These are phyloP conservation scores for Norana najaformis DNA, from an alignment of 2,888 invertebrate species.

Conservation along the genomic window DNA sequence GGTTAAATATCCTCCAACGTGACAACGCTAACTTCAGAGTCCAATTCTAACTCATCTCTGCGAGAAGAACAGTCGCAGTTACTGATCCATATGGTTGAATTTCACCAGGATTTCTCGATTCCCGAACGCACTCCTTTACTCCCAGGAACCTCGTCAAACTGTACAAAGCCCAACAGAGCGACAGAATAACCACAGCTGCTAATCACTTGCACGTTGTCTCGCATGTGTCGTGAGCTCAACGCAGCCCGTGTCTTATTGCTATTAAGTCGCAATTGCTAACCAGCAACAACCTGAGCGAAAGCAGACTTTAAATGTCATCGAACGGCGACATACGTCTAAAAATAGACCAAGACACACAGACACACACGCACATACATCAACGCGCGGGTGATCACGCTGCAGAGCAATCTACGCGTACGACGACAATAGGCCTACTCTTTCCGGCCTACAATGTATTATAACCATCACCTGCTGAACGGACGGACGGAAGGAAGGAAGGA, in stretches of 20 bases:
- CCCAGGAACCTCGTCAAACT: background rate
- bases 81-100: background rate
- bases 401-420: background rate
- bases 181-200: no score
- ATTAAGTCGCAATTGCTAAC: background rate
- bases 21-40: no score
- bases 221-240: background rate
- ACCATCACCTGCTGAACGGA: background rate
- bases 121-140: background rate
- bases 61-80: background rate
- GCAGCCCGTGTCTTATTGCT: background rate
- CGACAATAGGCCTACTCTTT: background rate
- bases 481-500: no score
- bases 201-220: background rate
- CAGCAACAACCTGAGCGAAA: background rate
- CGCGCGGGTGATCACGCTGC: no score
- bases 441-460: background rate
- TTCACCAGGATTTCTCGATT: background rate
- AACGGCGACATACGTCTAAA: background rate
- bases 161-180: no score
- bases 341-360: background rate
- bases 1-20: background rate
- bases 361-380: no score
- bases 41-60: background rate
- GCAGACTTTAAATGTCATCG: background rate